Base-by-base conservation (phyloP, 30 jellyfish, hydroid and myxozoan genomes). In the Hydractinia echinata region DNA sequence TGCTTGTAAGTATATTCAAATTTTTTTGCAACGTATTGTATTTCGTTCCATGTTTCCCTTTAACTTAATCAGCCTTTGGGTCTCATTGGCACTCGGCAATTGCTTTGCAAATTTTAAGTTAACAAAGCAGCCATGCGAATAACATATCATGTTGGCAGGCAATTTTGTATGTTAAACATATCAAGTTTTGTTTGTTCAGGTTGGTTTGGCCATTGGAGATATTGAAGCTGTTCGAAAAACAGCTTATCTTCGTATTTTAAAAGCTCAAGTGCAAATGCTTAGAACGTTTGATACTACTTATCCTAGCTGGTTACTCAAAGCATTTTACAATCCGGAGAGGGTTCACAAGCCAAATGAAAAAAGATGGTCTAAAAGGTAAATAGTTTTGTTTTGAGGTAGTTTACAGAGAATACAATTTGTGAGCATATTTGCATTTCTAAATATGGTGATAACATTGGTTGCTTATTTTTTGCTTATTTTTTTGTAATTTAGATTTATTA, bases 121-220 rank as follows among this genome's bases (percentile, higher is more conserved):
- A 30, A 1, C 44, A 30, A 30, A 2, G 2, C 44, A 30, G 2
- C 2, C 44, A 30, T 30, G 44, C 44, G 2, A 30, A 30, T 30
- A 30, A 30, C 44, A 30, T 30, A 30, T 30, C 2, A 30, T 2
- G 44, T 30, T 30, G 44, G 44, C 44, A 30, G 2, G 2, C 44
- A 30, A 30, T 30, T 30, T 30, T 58, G 19, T 64, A 44, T 4
- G 9, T 64, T 64, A 6, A 64, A 64, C 4, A 7, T 64, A 16
- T 2, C 69, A 13, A 11, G 69, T 64, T 7, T 7, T 64, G 4
- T 13, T 51, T 64, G 19, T 76, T 78, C 0, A 91, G 97, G 97
- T 91, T 74, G 97, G 97, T 91, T 73, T 92, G 69, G 98, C 98
- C 39, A 95, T 87, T 69, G 98, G 98, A 49, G 96, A 92, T 71